Base-by-base conservation (phyloP, 2,888 invertebrate genomes). In the Eupithecia tripunctaria region DNA sequence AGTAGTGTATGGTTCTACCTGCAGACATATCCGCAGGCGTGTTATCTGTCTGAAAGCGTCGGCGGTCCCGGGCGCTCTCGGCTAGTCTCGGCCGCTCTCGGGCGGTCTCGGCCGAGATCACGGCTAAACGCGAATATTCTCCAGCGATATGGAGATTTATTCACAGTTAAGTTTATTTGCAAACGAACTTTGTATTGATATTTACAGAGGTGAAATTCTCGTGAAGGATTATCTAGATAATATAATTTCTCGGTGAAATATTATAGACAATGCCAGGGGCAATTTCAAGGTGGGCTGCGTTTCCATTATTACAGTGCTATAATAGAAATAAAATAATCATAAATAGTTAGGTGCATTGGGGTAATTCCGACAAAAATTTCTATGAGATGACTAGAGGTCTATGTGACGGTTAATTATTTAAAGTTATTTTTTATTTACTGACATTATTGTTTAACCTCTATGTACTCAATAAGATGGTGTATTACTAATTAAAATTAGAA, bases 71-170 rank as follows among this genome's bases (percentile, higher is more conserved):
- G 7, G 47, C 43, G 43, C 3, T 43, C 43, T 47, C 60, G 72
- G n/a, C n/a, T n/a, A n/a, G n/a, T n/a, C n/a, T n/a, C n/a, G n/a
- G 21, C 47, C 21, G 66, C 41, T 66, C 51, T 21, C 56, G 32
- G n/a, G 51, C 29, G 43, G 51, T 73, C 70, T 70, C 67, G 29
- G n/a, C 21, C 38, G 67, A 41, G 32, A 67, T 70, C 70, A 43
- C 60, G 29, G 29, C 41, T 69, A 15, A 32, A 62, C 63, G 15
- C 18, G 41, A 60, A 47, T 67, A 47, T 43, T 64, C 59, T 41
- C 63, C 36, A 67, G 67, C 66, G 43, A 67, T 68, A 73, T 73
- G 70, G 70, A 73, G 73, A 70, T 73, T 73, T 73, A 73, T 73
- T 73, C 29, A 68, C 70, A 25, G 70, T 59, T 68, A 67, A 56